Percentiles rank a stretch among this genome's conserved stretches.
These are phyloP conservation scores for Sycophaga agraensis DNA, from an alignment of 1,140 invertebrate genomes.

Conservation along the genomic window DNA sequence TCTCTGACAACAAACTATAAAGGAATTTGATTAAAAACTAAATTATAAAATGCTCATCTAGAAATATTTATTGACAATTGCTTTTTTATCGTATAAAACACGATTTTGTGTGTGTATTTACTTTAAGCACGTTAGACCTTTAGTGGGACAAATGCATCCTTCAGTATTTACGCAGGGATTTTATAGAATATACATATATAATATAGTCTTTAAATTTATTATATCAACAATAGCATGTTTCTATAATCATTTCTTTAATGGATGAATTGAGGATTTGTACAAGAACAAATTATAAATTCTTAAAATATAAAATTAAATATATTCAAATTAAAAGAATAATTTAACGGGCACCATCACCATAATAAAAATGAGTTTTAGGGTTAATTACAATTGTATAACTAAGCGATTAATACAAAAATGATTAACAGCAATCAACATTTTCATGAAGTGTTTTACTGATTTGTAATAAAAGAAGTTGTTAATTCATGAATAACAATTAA, in stretches of 20 bases:
- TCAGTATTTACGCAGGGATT: too few relatives aligned
- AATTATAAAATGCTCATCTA: conserved; percentile 14
- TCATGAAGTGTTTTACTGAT: neutral
- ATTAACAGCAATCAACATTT: conserved; percentile 6
- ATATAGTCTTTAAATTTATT: neutral
- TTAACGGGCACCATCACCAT: conserved; percentile 45
- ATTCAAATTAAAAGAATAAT: conserved; percentile 45
- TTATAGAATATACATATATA: conserved; percentile 26
- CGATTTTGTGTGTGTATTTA: conserved; percentile 9
- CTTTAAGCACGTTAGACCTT: conserved; percentile 18
- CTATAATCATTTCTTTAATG: conserved; percentile 1
- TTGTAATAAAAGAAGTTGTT: conserved; percentile 16
- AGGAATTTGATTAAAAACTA: neutral
- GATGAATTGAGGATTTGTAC: conserved; percentile 47
- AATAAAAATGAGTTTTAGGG: conserved; percentile 20
- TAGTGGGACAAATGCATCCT: conserved; percentile 25
- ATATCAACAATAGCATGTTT: conserved; percentile 13
- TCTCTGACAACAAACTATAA: conserved; percentile 1
- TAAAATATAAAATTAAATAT: conserved; percentile 45
- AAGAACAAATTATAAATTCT: conserved; percentile 55
- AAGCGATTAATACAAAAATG: conserved; percentile 13
- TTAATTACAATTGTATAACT: conserved; percentile 24
- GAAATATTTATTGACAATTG: conserved; percentile 34
- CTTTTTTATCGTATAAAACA: conserved; percentile 25
- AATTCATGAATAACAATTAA: conserved; percentile 13